Base-by-base conservation (phyloP, 2,113 vertebrate species). In the Apistogramma diplotaenia region DNA sequence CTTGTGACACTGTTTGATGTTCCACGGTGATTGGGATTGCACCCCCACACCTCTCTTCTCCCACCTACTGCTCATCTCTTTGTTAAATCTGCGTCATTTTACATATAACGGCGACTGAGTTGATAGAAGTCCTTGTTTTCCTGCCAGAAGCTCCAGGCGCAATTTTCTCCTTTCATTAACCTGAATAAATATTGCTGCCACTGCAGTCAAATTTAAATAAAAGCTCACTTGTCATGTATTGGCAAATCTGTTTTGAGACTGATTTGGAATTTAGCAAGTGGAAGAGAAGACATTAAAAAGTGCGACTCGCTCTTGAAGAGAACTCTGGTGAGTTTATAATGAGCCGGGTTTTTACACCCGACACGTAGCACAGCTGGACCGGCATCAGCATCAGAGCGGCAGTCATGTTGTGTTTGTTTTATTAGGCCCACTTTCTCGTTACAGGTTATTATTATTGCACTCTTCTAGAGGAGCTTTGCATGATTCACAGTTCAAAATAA, bases 81-180 rank as follows among this genome's bases (percentile, higher is more conserved):
- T 60, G 81, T 55, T 77, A 79, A 84, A 81, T 74, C 57, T 62
- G 62, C 72, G 53, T 40, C 15, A 8, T 79, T 75, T 85, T 76
- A 74, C 83, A 79, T 62, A 62, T 25, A 35, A 43, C 6, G 65
- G 51, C 51, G 35, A 53, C 65, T 70, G 43, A 70, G 43, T 51
- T 70, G 65, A 70, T 43, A 51, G 31, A 70, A 70, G 25, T 70
- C 65, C 65, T 51, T 70, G 43, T 70, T 31, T 70, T 70, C 43
- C 65, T 51, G 65, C 65, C 65, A 51, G 65, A 31, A 1, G 23
- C 65, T 70, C 18, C 18, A 49, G 43, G 43, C 65, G 29, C 43
- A 51, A 70, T 70, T 56, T 51, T 15, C 72, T 51, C 74, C 54
- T 74, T 76, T 82, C 74, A 76, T 91, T 74, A 70, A 31, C 65